These are phyloP conservation scores for Drosophila pandora DNA, from an alignment of 1,140 invertebrate genomes.

Conservation along the genomic window DNA sequence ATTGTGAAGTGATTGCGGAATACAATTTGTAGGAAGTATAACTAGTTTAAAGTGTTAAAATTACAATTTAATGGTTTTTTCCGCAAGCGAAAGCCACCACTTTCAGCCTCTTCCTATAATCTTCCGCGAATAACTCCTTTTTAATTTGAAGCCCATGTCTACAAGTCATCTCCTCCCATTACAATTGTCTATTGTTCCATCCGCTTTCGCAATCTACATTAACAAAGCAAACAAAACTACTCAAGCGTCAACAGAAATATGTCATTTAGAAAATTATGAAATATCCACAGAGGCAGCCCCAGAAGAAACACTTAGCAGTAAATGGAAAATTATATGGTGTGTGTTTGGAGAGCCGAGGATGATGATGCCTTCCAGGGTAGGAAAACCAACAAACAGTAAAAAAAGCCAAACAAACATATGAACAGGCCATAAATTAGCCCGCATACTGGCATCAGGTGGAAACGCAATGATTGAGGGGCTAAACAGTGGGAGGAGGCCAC, in stretches of 20 bases:
- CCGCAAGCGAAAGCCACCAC: too few species aligned
- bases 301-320: conserved; percentile 68
- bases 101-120: too few species aligned
- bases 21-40: neutral
- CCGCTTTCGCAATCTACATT: conserved; percentile 43
- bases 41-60: neutral
- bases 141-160: conserved; percentile 16
- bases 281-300: conserved; percentile 48
- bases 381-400: conserved; percentile 50
- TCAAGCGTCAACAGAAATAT: conserved; percentile 70
- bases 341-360: conserved; percentile 41
- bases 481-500: neutral
- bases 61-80: neutral
- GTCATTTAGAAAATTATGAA: conserved; percentile 76
- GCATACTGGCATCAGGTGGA: conserved; percentile 75
- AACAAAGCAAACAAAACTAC: conserved; percentile 75
- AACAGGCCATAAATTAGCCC: conserved; percentile 78
- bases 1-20: neutral
- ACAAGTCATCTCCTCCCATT: conserved; percentile 16
- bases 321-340: conserved; percentile 69
- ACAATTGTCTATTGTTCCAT: conserved; percentile 2
- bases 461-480: conserved; percentile 61
- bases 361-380: conserved; percentile 25
- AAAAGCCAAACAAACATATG: conserved; percentile 58
- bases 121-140: neutral